A percentile compares a stretch with the other conserved stretches of the same genome.
Evolutionary conservation across 2,888 invertebrate genomes (phyloP).

Genomic region (Hofmannophila pseudospretella): DNA sequence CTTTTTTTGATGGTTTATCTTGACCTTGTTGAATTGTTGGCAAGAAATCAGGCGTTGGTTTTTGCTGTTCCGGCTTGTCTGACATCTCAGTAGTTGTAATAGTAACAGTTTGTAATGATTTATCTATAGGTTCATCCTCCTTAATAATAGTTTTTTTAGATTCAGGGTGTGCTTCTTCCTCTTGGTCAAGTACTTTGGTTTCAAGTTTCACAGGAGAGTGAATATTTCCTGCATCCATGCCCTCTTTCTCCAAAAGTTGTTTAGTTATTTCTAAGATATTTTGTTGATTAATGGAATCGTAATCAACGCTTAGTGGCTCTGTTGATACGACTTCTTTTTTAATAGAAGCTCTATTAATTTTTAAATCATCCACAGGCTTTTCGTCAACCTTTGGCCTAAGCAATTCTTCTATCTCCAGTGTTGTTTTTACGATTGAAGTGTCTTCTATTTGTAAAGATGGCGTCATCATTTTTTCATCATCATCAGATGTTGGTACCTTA

Average conservation of each 20-base stretch:
- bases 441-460: neutral
- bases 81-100: too few relatives aligned
- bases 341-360: slow-evolving; percentile 4
- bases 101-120: too few relatives aligned
- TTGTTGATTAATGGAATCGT: slow-evolving; percentile 13
- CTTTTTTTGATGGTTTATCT: too few relatives aligned
- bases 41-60: too few relatives aligned
- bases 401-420: neutral
- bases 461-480: neutral
- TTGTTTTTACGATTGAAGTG: neutral
- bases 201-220: slow-evolving; percentile 8
- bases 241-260: slow-evolving; percentile 31
- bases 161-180: neutral
- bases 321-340: slow-evolving; percentile 1
- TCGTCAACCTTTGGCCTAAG: neutral
- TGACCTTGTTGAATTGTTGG: too few relatives aligned
- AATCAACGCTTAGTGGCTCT: slow-evolving; percentile 1
- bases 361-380: neutral
- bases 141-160: neutral
- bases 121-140: neutral
- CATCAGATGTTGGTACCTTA: neutral
- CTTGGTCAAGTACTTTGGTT: too few relatives aligned
- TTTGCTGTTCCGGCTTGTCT: too few relatives aligned
- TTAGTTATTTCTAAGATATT: slow-evolving; percentile 24
- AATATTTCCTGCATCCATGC: slow-evolving; percentile 15